Conservation (phyloP, 2,797 vertebrate genomes). For the Columba guinea region DNA sequence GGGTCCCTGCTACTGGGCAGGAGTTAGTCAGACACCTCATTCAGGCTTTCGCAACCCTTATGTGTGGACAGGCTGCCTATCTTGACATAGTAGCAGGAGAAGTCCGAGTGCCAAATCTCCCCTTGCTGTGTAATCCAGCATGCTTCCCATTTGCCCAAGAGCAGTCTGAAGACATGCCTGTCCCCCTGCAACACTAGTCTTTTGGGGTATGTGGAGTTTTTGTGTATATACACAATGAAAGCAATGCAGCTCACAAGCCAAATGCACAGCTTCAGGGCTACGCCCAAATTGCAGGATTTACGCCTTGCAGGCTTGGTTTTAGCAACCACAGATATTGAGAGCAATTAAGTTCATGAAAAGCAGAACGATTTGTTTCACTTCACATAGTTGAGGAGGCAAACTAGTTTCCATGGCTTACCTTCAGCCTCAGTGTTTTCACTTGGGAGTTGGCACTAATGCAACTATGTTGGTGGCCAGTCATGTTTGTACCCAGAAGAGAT, state of each 20-base stretch:
- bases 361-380: constrained; percentile 38
- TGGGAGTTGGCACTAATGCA: background rate
- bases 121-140: background rate
- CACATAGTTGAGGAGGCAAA: background rate
- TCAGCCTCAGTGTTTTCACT: background rate
- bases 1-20: background rate
- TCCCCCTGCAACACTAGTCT: background rate
- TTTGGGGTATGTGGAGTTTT: background rate
- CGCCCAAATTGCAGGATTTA: background rate
- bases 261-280: background rate
- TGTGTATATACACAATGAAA: background rate
- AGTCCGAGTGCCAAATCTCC: background rate
- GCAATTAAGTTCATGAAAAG: constrained; percentile 14
- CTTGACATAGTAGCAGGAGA: background rate
- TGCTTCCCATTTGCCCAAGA: background rate
- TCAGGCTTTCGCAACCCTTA: background rate
- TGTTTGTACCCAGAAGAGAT: background rate
- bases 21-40: background rate
- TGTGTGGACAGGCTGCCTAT: background rate
- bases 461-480: background rate
- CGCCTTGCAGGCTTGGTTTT: background rate
- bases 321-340: background rate
- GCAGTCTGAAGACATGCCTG: background rate
- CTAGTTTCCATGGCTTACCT: background rate
- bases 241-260: background rate